Base-by-base conservation (phyloP, 2,797 vertebrate genomes). In the Sebastes iracundus region DNA sequence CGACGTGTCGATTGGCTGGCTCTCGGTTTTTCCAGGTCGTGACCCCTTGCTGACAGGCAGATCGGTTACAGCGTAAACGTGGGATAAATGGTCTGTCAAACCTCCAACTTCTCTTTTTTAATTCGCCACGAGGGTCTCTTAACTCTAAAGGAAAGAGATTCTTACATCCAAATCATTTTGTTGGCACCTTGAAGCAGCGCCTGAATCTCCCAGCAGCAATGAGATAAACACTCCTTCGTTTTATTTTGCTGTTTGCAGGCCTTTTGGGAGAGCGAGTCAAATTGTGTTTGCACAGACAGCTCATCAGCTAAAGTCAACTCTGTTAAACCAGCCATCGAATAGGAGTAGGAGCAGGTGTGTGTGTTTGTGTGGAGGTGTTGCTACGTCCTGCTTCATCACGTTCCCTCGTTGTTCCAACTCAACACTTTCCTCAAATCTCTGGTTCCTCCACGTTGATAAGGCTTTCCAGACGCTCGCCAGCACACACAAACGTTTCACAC, bases 291-390 rank as follows among this genome's bases (percentile, higher is more conserved):
- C 79, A 56, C 84, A 88, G 87, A 82, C 83, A 91, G 83, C 90
- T 91, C 92, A 91, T 93, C 89, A 89, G 88, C 81, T 80, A 77
- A 90, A 86, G 88, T 92, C 87, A 90, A 79, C 83, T 75, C 84
- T 86, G 85, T 88, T 90, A 90, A 93, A 93, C 71, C 87, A 87
- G 89, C 79, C 89, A 77, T 92, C 75, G 89, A 81, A 89, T 76
- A 16, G 60, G 64, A 78, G 52, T n/a, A 35, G 18, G 75, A 81
- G 64, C 59, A 2, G 2, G 74, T 23, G 33, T 61, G 30, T 69
- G 79, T 63, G 22, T 61, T n/a, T 59, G 28, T 67, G 76, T 38
- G 76, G 9, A 59, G 79, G 38, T 72, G 67, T 71, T 72, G 77
- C 80, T 22, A 71, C 16, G 22, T 85, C 77, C 80, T 33, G 66